Percentiles rank a stretch among this genome's conserved stretches.
These are phyloP conservation scores for Dunckerocampus dactyliophorus DNA, from an alignment of 2,113 vertebrate species.

Conservation along the genomic window DNA sequence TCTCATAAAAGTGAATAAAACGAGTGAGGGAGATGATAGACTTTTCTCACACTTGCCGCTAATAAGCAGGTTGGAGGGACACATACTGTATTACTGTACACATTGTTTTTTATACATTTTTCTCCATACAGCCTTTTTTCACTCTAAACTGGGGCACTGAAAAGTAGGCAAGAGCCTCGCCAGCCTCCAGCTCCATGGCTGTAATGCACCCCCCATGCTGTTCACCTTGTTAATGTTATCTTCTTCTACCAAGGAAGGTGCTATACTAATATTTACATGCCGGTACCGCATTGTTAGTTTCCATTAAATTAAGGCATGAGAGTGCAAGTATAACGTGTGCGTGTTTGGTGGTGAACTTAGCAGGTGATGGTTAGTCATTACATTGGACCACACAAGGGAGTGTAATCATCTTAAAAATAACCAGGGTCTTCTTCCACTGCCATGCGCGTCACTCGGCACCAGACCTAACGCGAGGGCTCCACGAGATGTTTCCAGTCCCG, in stretches of 20 bases:
- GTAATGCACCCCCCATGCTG: constrained; percentile 13
- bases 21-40: too few relatives aligned
- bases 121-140: too few relatives aligned
- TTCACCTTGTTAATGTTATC: constrained; percentile 28
- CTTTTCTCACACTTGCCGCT: too few relatives aligned
- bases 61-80: too few relatives aligned
- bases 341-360: constrained; percentile 6
- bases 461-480: constrained; percentile 16
- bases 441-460: background rate
- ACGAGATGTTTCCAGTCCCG: constrained; percentile 44
- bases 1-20: too few relatives aligned
- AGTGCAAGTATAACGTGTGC: background rate
- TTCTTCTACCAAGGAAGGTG: constrained; percentile 13
- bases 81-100: too few relatives aligned
- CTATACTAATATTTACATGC: constrained; percentile 60
- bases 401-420: background rate
- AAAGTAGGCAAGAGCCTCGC: too few relatives aligned
- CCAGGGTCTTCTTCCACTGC: background rate
- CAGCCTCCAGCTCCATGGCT: too few relatives aligned
- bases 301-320: background rate
- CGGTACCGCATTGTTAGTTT: background rate
- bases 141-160: too few relatives aligned
- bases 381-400: constrained; percentile 1
- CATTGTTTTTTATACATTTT: too few relatives aligned
- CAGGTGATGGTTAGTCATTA: constrained; percentile 18